Evolutionary conservation across 1,140 invertebrate genomes (phyloP).

Genomic region (Trichonephila inaurata): DNA sequence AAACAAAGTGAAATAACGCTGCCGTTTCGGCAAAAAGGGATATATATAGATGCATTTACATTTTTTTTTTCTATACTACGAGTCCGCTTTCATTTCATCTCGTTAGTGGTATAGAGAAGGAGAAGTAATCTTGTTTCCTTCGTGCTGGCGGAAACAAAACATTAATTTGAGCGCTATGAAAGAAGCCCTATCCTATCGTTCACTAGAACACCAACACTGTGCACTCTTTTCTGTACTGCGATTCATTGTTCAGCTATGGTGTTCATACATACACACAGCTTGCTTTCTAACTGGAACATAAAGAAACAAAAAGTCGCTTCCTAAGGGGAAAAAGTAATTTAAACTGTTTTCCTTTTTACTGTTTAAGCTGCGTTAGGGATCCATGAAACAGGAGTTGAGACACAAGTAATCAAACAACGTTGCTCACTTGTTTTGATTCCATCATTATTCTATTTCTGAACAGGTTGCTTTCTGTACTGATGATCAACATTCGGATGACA

Average conservation of each 20-base stretch:
- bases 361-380: not conserved
- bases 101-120: slow-evolving; percentile 40
- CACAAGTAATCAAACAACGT: not conserved
- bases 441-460: not conserved
- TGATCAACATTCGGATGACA: too few species aligned
- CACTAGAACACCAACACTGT: slow-evolving; percentile 17
- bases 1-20: slow-evolving; percentile 62
- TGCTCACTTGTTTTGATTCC: not conserved
- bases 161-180: slow-evolving; percentile 58
- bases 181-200: slow-evolving; percentile 28
- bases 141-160: slow-evolving; percentile 58
- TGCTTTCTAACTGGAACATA: not conserved
- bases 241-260: slow-evolving; percentile 12
- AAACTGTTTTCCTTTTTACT: not conserved
- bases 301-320: slow-evolving; percentile 3
- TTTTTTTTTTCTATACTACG: slow-evolving; percentile 50
- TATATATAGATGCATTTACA: slow-evolving; percentile 48
- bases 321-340: not conserved
- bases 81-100: slow-evolving; percentile 52
- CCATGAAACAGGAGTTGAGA: not conserved
- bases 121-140: slow-evolving; percentile 62
- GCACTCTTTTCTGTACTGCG: not conserved
- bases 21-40: slow-evolving; percentile 49
- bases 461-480: too few species aligned
- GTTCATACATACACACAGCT: not conserved